Evolutionary conservation across 2,888 invertebrate species (phyloP).

Genomic region (Acrobasis consociella): DNA sequence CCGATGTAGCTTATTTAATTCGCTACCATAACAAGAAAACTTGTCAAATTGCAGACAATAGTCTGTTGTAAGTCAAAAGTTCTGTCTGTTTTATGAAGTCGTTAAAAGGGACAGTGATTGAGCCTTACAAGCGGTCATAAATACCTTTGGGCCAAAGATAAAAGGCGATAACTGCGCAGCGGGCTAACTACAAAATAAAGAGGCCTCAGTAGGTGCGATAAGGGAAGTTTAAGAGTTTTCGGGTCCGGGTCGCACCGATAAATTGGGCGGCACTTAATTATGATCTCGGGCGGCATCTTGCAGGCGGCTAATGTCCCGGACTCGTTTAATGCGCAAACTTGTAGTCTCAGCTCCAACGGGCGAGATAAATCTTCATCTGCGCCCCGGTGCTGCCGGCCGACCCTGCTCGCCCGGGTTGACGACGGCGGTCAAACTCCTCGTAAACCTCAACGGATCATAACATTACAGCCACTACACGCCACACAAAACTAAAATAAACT

Average conservation of each 20-base stretch:
- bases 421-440: background rate
- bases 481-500: background rate
- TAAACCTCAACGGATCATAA: background rate
- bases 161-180: conserved; percentile 70
- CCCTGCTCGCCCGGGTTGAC: background rate
- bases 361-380: conserved; percentile 80
- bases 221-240: conserved; percentile 80
- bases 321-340: conserved; percentile 82
- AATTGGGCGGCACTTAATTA: conserved; percentile 83
- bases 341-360: conserved; percentile 76
- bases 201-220: conserved; percentile 78
- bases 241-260: conserved; percentile 79
- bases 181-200: conserved; percentile 80
- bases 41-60: background rate
- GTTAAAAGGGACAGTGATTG: conserved; percentile 26
- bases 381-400: conserved; percentile 36
- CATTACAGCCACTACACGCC: background rate
- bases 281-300: conserved; percentile 83
- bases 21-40: background rate
- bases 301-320: conserved; percentile 81
- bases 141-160: conserved; percentile 54
- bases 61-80: background rate
- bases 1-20: conserved; percentile 38
- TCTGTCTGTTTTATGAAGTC: conserved; percentile 1
- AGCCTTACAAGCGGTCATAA: conserved; percentile 32